Evolutionary conservation across 2,113 vertebrate genomes (phyloP).

Genomic region (Orthochromis malagaraziensis): DNA sequence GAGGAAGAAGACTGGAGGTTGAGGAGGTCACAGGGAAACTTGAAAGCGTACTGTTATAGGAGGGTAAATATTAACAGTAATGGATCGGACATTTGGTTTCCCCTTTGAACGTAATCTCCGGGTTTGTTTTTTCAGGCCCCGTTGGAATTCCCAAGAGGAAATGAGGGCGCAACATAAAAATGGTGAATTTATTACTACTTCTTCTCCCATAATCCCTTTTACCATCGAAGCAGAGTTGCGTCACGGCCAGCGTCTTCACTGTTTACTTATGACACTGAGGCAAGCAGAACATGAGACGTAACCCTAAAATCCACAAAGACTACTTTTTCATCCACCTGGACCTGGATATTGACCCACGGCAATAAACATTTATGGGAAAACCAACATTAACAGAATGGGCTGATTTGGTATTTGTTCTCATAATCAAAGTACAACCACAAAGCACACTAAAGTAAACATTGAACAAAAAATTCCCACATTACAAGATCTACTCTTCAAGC

Average conservation of each 20-base stretch:
- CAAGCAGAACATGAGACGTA: conserved; percentile 33
- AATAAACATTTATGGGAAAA: conserved; percentile 38
- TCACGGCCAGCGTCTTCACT: conserved; percentile 40
- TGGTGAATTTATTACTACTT: conserved; percentile 53
- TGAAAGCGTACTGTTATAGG: conserved; percentile 57
- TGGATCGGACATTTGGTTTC: conserved; percentile 33
- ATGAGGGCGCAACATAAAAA: conserved; percentile 58
- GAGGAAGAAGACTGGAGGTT: conserved; percentile 5
- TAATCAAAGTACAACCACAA: conserved; percentile 1
- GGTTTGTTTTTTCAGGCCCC: conserved; percentile 48
- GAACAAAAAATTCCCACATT: conserved; percentile 20
- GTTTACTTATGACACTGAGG: conserved; percentile 44
- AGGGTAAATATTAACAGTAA: conserved; percentile 69
- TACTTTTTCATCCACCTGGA: conserved; percentile 49
- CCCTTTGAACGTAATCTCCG: conserved; percentile 43
- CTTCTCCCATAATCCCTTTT: conserved; percentile 46
- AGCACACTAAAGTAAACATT: conserved; percentile 9
- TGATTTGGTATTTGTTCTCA: conserved; percentile 37
- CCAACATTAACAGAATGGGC: background rate
- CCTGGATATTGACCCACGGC: conserved; percentile 33
- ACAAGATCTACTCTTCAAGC: background rate
- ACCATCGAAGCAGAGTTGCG: conserved; percentile 21
- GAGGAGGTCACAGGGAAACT: conserved; percentile 38
- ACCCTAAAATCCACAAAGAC: conserved; percentile 32
- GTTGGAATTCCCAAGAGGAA: conserved; percentile 70